These are phyloP conservation scores for Lycaon pictus DNA, from an alignment of 2,113 vertebrate genomes.

Conservation along the genomic window DNA sequence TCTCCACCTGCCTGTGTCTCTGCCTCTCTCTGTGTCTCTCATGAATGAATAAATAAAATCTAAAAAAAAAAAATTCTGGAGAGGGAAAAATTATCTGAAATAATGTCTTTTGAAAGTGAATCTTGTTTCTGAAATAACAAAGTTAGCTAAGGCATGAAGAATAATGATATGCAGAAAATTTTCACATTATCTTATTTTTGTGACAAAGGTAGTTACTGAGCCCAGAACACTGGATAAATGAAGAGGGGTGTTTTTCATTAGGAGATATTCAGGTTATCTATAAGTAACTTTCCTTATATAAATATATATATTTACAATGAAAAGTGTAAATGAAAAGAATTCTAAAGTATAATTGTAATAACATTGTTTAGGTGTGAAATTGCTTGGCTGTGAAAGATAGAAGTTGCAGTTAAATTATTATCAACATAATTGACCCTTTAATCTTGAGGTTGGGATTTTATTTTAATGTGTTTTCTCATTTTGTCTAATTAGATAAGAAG, in stretches of 20 bases:
- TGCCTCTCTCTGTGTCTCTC: too few species aligned
- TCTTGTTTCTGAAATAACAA: neutral
- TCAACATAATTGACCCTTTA: slow-evolving; percentile 64
- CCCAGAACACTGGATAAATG: neutral
- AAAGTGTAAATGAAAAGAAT: slow-evolving; percentile 78
- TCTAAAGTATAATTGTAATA: slow-evolving; percentile 62
- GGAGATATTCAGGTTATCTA: slow-evolving; percentile 69
- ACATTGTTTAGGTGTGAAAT: slow-evolving; percentile 70
- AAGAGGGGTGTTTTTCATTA: slow-evolving; percentile 36
- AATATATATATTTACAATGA: slow-evolving; percentile 72
- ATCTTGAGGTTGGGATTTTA: slow-evolving; percentile 62
- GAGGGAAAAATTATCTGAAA: neutral
- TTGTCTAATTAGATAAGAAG: slow-evolving; percentile 67
- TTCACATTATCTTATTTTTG: neutral
- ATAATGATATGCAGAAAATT: neutral
- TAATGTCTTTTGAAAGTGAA: neutral
- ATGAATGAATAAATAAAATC: too few species aligned
- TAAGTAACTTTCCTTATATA: slow-evolving; percentile 71
- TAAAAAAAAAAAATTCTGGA: neutral
- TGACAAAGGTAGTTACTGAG: neutral
- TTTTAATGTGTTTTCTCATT: slow-evolving; percentile 51
- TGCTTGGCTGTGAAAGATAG: slow-evolving; percentile 75
- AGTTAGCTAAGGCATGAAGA: neutral
- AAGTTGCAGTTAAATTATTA: slow-evolving; percentile 72
- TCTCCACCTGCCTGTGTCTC: too few species aligned